These are phyloP conservation scores for Leistus spinibarbis DNA, from an alignment of 2,888 invertebrate genomes.

Conservation along the genomic window DNA sequence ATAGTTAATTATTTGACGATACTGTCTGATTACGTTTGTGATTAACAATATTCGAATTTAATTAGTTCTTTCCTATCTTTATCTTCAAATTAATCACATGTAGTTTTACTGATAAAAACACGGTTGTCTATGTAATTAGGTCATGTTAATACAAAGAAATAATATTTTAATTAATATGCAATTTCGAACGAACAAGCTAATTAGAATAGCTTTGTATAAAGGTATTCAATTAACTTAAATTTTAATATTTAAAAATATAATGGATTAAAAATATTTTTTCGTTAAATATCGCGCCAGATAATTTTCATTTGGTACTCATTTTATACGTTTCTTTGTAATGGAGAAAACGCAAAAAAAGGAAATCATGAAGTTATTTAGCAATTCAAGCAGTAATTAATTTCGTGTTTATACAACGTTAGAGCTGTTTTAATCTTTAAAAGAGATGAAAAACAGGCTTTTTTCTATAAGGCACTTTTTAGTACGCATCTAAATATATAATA, in stretches of 20 bases:
- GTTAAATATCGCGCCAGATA: constrained; percentile 7
- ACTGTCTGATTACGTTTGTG: too few relatives aligned
- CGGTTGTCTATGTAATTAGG: too few relatives aligned
- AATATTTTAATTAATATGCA: background rate
- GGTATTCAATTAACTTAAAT: background rate
- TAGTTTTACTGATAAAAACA: too few relatives aligned
- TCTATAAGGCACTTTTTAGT: too few relatives aligned
- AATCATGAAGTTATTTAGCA: constrained; percentile 35
- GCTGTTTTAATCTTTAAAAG: constrained; percentile 19
- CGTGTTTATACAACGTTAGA: constrained; percentile 34
- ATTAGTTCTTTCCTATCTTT: too few relatives aligned
- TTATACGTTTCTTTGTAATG: constrained; percentile 19
- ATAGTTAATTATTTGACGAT: too few relatives aligned
- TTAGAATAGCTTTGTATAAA: background rate
- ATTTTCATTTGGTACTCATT: constrained; percentile 10
- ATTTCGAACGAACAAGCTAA: background rate
- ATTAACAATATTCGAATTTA: too few relatives aligned
- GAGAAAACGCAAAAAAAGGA: constrained; percentile 14
- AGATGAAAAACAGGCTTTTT: constrained; percentile 1
- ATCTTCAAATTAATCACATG: too few relatives aligned
- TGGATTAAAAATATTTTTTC: background rate
- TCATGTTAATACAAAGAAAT: background rate
- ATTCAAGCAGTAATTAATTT: constrained; percentile 33
- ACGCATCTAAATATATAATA: too few relatives aligned
- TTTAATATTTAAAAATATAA: background rate